A percentile compares a stretch with the other conserved stretches of the same genome.
Conservation (phyloP, 2,888 invertebrate species). For the Zygaena filipendulae region DNA sequence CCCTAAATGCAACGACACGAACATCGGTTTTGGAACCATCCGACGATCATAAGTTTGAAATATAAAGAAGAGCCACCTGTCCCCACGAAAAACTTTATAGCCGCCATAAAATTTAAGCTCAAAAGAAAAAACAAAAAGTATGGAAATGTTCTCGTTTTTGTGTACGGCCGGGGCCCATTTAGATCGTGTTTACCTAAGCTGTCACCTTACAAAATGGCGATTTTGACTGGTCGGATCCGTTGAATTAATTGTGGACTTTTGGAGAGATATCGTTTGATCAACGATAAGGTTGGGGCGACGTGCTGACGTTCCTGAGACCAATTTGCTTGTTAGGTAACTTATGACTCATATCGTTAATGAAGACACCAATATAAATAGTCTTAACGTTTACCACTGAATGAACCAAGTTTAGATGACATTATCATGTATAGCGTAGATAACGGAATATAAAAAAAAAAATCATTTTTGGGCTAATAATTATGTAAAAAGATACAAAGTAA, state of each 20-base stretch:
- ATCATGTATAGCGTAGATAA: too few species aligned
- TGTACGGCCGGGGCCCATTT: conserved; percentile 56
- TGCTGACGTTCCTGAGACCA: conserved; percentile 37
- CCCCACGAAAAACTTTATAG: conserved; percentile 67
- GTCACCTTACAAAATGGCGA: conserved; percentile 65
- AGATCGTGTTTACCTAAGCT: conserved; percentile 66
- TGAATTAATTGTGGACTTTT: conserved; percentile 60
- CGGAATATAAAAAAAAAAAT: too few species aligned
- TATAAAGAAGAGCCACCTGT: conserved; percentile 68
- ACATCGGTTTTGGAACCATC: conserved; percentile 28
- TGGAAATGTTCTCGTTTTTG: conserved; percentile 46
- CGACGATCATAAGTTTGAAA: conserved; percentile 50
- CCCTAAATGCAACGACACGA: conserved; percentile 42
- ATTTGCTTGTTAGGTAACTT: too few species aligned
- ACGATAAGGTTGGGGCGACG: conserved; percentile 43
- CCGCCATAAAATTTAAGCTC: conserved; percentile 64
- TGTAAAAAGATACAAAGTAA: too few species aligned
- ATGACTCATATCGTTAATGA: too few species aligned
- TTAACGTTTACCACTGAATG: too few species aligned
- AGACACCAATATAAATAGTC: too few species aligned
- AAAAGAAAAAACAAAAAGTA: conserved; percentile 57
- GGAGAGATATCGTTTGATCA: conserved; percentile 56
- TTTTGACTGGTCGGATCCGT: conserved; percentile 56
- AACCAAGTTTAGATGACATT: too few species aligned
- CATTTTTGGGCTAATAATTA: too few species aligned